These are phyloP conservation scores for Poecilobothrus nobilitatus DNA, from an alignment of 2,888 invertebrate genomes.

Conservation along the genomic window DNA sequence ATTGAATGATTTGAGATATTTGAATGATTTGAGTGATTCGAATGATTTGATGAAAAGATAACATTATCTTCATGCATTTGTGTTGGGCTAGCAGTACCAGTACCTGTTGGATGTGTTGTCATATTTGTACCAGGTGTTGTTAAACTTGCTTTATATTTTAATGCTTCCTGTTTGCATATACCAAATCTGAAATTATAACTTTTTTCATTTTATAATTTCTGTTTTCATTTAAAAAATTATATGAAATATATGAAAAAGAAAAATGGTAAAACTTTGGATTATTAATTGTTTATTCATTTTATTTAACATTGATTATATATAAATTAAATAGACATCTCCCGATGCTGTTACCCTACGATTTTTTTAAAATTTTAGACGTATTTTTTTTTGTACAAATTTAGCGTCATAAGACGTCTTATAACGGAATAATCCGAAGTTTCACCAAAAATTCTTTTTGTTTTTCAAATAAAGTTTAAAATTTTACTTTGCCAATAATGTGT, in stretches of 20 bases:
- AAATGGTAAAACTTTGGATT: neutral
- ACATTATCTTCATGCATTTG: neutral
- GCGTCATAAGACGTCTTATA: too few species aligned
- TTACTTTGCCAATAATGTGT: constrained; percentile 57
- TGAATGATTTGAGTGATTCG: constrained; percentile 25
- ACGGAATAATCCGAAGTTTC: too few species aligned
- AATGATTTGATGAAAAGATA: constrained; percentile 24
- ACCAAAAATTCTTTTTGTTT: too few species aligned
- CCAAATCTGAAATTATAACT: constrained; percentile 44
- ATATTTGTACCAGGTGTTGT: constrained; percentile 35
- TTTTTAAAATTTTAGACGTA: too few species aligned
- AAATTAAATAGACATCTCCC: too few species aligned
- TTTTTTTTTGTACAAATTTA: too few species aligned
- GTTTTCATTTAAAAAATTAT: neutral
- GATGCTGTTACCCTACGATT: too few species aligned
- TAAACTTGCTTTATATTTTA: constrained; percentile 45
- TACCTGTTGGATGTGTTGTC: constrained; percentile 25
- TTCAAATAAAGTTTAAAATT: constrained; percentile 23
- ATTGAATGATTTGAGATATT: constrained; percentile 13
- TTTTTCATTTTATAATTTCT: neutral
- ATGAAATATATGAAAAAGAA: neutral
- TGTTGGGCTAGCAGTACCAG: neutral
- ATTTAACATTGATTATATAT: too few species aligned
- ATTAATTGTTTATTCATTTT: too few species aligned
- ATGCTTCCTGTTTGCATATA: constrained; percentile 45